Evolutionary conservation across 1,140 invertebrate species (phyloP), one percentile per base, ranked within the genome.

Genomic region (Sarcophaga peregrina): DNA sequence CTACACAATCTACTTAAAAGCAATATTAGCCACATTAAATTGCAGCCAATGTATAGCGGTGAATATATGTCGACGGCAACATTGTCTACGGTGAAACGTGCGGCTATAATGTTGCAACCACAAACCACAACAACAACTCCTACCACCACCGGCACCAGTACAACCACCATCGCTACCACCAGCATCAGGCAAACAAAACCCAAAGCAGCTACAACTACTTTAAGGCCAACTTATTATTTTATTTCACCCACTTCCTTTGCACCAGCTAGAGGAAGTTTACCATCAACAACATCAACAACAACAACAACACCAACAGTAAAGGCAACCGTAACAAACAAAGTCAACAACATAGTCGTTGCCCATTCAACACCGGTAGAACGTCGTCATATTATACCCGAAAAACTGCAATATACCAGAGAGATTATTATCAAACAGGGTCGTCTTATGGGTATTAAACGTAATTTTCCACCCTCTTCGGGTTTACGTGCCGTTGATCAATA

Each of bases 401-500:
- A 90, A 82, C 82, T 90, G 74, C 86, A 86, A 83, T 90, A 90
- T 72, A 90, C 90, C 88, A 46, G 90, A 90, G 86, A 92, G 92
- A 85, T 93, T 90, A 85, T 88, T 89, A 89, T 93, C 81, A 92
- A 92, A 84, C 92, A 93, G 86, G 93, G 93, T 0, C 91, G 90
- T 13, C 86, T 94, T 45, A 91, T 92, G 85, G 94, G 94, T 25
- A 87, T 93, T 74, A 92, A 94, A 15, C 92, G 93, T 45, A 92
- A 92, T 85, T 92, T 93, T 8, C 91, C 92, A 83, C 85, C 90
- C 68, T 88, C 92, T 85, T 91, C 91, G 84, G 91, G 92, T 13
- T 86, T 93, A 82, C 91, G 91, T 62, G 88, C 88, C 37, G 93
- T 94, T 78, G 93, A 94, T 86, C 93, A 94, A 86, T 94, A 92